Percentiles rank a stretch among this genome's conserved stretches.
phyloP scores from a whole-genome alignment of 1,140 invertebrate genomes.

The Drosophila nikananu region DNA sequence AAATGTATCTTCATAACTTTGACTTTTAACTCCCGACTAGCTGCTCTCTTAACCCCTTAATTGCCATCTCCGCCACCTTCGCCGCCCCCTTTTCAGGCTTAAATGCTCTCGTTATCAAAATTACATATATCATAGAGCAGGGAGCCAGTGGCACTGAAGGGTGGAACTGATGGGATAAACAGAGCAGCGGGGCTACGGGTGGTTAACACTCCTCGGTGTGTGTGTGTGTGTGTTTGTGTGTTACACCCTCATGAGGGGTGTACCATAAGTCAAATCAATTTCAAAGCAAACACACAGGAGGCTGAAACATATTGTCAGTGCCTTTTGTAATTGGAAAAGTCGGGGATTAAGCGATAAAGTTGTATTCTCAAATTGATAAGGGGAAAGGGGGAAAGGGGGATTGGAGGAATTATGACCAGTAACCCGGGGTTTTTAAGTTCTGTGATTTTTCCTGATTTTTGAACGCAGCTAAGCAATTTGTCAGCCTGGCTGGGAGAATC shows the following conservation, averaged over 20 bases:
- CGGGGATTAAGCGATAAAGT: slow-evolving; percentile 72
- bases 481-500: slow-evolving; percentile 47
- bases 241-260: slow-evolving; percentile 41
- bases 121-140: slow-evolving; percentile 63
- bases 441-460: background rate
- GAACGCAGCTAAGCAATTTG: slow-evolving; percentile 60
- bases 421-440: slow-evolving; percentile 26
- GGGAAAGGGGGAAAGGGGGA: background rate
- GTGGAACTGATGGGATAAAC: slow-evolving; percentile 26
- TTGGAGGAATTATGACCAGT: slow-evolving; percentile 13
- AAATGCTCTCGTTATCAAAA: slow-evolving; percentile 73
- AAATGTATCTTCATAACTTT: background rate
- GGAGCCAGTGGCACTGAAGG: slow-evolving; percentile 15
- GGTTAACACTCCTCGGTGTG: slow-evolving; percentile 62
- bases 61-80: slow-evolving; percentile 10
- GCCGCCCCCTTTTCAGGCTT: slow-evolving; percentile 28
- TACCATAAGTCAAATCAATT: slow-evolving; percentile 56
- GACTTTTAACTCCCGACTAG: no score
- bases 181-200: slow-evolving; percentile 62
- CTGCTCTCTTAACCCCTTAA: background rate
- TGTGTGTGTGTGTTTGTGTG: slow-evolving; percentile 1
- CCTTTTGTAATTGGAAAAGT: slow-evolving; percentile 65
- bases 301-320: slow-evolving; percentile 64
- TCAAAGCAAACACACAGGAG: slow-evolving; percentile 33
- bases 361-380: slow-evolving; percentile 61